Evolutionary conservation across 2,888 invertebrate species (phyloP), one percentile per base, ranked within the genome.

Genomic region (Troilus luridus): DNA sequence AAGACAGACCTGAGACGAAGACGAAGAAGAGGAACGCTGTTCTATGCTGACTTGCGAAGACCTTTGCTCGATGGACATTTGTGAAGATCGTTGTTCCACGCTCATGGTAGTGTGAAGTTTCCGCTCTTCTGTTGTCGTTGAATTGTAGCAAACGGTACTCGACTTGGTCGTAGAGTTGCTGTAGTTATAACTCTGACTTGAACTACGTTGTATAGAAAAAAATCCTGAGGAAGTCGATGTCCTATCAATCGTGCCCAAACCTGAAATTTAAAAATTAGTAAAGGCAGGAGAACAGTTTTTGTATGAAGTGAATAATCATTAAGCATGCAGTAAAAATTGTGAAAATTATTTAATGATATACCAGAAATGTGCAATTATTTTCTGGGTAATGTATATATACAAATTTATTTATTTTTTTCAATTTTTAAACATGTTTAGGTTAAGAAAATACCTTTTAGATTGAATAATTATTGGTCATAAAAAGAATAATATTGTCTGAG

Each of bases 151-250:
- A 27, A 91, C 81, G 2, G 88, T 91, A 59, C 91, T 91, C 7
- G 92, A 91, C 24, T 91, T 92, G 8, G 72, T 91, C 9, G 92
- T 77, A 64, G 67, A 88, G 64, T 91, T 91, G 88, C 91, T 91
- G 72, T 91, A 92, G 62, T 90, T 92, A 89, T 92, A 93, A 64
- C 92, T 92, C 88, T 92, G 92, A 60, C 91, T 92, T 8, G 92
- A 92, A 88, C 92, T 92, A 19, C 91, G 91, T 88, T 92, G 91
- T 3, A 92, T 92, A 17, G 92, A 91, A 54, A 92, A 92, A 27
- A 93, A 92, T 41, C 92, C 93, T 27, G 92, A 92, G 24, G 92
- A 90, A 60, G 89, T 64, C 19, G 91, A 93, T 24, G 92, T 91
- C 85, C 92, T 64, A 90, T 93, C 93, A 24, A 91, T 64, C 7